Evolutionary conservation across 2,113 vertebrate species (phyloP).

Genomic region (Mionectes macconnelli): DNA sequence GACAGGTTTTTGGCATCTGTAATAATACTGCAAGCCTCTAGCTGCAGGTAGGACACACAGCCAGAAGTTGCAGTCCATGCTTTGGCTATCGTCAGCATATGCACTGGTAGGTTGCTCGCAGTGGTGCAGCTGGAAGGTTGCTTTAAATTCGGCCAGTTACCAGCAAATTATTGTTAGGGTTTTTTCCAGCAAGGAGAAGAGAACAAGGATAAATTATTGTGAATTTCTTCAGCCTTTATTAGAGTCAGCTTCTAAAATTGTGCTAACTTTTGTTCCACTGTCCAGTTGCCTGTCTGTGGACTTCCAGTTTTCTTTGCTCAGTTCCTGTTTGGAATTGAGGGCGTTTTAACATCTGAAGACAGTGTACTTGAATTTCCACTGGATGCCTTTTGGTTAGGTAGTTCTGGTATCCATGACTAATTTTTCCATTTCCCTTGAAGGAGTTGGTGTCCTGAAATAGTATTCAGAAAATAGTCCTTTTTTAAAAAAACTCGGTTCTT

Average conservation of each 20-base stretch:
- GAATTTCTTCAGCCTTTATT: background rate
- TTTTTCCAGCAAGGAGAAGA: background rate
- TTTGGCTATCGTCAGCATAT: background rate
- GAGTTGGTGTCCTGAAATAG: background rate
- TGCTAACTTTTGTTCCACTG: background rate
- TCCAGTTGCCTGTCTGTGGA: background rate
- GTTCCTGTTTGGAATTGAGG: background rate
- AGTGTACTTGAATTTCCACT: background rate
- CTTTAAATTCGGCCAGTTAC: background rate
- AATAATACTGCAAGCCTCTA: background rate
- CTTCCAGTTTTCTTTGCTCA: background rate
- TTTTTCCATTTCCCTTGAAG: background rate
- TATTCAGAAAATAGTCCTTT: background rate
- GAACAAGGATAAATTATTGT: background rate
- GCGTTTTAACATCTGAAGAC: background rate
- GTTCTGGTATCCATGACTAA: background rate
- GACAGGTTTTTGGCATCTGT: background rate
- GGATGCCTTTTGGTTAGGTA: background rate
- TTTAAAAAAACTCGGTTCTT: rapidly evolving
- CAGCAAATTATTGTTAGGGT: background rate
- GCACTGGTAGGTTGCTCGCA: background rate
- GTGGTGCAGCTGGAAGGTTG: background rate
- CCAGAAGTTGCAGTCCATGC: background rate
- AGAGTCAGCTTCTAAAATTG: background rate
- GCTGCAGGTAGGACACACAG: background rate